Base-by-base conservation (phyloP, 2,113 vertebrate genomes). In the Oxygymnocypris stewartii region DNA sequence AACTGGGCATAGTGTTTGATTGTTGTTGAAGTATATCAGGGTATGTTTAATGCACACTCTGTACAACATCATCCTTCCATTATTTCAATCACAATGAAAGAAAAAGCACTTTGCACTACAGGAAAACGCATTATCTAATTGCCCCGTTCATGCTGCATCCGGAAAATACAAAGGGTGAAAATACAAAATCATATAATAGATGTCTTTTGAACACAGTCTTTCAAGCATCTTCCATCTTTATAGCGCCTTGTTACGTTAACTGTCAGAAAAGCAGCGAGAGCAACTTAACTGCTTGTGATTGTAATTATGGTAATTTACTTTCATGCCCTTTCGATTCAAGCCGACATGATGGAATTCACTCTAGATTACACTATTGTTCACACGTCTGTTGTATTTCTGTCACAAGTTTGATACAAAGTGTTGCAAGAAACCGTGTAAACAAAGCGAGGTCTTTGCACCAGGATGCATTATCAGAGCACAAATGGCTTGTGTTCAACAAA, bases 141-240 rank as follows among this genome's bases (percentile, higher is more conserved):
- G 44, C 20, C 61, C 44, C 9, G 16, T 85, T 85, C 84, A 37
- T 6, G 6, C 81, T n/a, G 35, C 13, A 2, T 65, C 84, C 25
- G 75, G 47, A 51, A 37, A 85, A 79, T 77, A 35, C 59, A 85
- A 85, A 49, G 73, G 54, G 25, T 49, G 44, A 54, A 65, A 51
- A n/a, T n/a, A n/a, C n/a, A 83, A 63, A 28, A 44, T 49, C 61
- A n/a, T 42, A 69, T 54, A 69, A 83, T 83, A 18, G 65, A 83
- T 69, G 81, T 37, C 65, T 51, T 71, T 83, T 57, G 49, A 57
- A 37, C 44, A 51, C 28, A 35, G 65, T 18, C 28, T 83, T 49
- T 67, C 61, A 67, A 18, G 59, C 61, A 44, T 82, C 13, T 31
- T 37, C 18, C 11, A 65, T 83, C 44, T 83, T 69, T 83, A 47